Evolutionary conservation across 2,888 invertebrate genomes (phyloP), one percentile per base, ranked within the genome.

Genomic region (Hypolimnas misippus): DNA sequence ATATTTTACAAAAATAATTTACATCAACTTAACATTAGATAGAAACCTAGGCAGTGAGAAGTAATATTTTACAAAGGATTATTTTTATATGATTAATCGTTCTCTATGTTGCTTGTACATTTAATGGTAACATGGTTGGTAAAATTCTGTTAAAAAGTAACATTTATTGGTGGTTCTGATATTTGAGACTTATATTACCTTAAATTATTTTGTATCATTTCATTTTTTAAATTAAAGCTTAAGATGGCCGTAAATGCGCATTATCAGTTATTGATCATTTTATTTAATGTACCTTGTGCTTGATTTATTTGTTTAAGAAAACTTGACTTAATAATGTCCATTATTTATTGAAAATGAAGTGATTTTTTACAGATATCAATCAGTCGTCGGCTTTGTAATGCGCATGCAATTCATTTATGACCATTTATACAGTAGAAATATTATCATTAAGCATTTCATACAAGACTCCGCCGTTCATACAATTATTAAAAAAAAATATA

Each of bases 1-100:
- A 83, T 86, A 86, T 84, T 81, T 79, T 85, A 86, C 83, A 87
- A 77, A 61, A 74, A 86, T 86, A 86, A 85, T 86, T 87, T 88
- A 87, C 82, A 87, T 75, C 76, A 76, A 59, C 69, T 77, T 73
- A 73, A 66, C 63, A 73, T 73, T 77, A 80, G 66, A 71, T 68
- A 76, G 70, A 73, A 65, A 78, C 75, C 76, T 78, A 83, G 88
- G 87, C 88, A 88, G 87, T 87, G 86, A 80, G 75, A 69, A 70
- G 40, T 59, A 65, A 54, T 64, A 57, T 63, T 40, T 59, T 63
- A 58, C 51, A 52, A 59, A 62, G 57, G 56, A 58, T 50, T 59
- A 54, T 40, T 57, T 38, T 38, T 38, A 50, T 44, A 52, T 54
- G 29, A 25, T 19, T 58, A 53, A 25, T 71, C 65, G 67, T 70